These are phyloP conservation scores for Seriola rivoliana DNA, from an alignment of 2,113 vertebrate genomes.

Conservation along the genomic window DNA sequence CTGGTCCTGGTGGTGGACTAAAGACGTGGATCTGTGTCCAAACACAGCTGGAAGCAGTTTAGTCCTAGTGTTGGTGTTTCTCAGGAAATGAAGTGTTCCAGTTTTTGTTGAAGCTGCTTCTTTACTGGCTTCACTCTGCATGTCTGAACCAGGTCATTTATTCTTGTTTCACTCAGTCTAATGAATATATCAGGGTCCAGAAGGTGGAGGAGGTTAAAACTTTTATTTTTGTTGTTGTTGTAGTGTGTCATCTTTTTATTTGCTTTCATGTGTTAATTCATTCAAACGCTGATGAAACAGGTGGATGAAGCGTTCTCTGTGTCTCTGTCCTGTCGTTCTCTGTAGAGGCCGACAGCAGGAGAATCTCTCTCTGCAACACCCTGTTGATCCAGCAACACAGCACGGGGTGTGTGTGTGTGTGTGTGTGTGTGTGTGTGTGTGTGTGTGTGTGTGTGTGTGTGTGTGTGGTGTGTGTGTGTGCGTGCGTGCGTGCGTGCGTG, in stretches of 20 bases:
- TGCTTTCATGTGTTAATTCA: not conserved
- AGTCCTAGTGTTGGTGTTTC: too few relatives aligned
- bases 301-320: not conserved
- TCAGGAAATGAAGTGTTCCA: too few relatives aligned
- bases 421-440: not conserved
- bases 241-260: not conserved
- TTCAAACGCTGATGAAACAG: not conserved
- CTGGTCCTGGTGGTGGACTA: too few relatives aligned
- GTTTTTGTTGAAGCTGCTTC: too few relatives aligned
- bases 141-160: too few relatives aligned
- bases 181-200: not conserved
- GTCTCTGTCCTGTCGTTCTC: conserved; percentile 11
- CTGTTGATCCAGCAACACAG: conserved; percentile 48
- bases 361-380: conserved; percentile 16
- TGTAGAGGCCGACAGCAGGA: conserved; percentile 15
- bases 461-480: conserved; percentile 21
- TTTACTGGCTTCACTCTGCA: too few relatives aligned
- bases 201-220: not conserved
- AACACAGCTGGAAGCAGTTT: too few relatives aligned
- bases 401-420: not conserved
- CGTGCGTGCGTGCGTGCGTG: not conserved
- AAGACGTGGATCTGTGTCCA: too few relatives aligned
- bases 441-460: conserved; percentile 86
- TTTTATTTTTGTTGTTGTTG: too few relatives aligned
- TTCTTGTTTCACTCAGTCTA: too few relatives aligned